A percentile compares a stretch with the other conserved stretches of the same genome.
Evolutionary conservation across 2,797 vertebrate genomes (phyloP).

Genomic region (Epinephelus awoara): DNA sequence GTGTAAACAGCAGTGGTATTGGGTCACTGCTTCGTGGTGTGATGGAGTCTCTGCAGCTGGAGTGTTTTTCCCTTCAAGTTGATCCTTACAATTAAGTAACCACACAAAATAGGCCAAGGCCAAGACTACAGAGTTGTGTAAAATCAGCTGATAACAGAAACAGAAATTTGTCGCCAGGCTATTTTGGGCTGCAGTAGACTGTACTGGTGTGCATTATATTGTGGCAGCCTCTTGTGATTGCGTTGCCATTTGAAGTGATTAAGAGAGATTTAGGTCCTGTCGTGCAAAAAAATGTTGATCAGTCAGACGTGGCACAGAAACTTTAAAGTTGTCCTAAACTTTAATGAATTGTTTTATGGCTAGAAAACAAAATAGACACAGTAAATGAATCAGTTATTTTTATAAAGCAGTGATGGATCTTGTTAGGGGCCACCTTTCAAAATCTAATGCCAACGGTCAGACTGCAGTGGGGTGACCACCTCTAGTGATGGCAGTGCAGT

Average conservation of each 20-base stretch:
- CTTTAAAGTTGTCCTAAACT: not conserved
- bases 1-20: conserved; percentile 41
- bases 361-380: not conserved
- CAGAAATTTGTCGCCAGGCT: not conserved
- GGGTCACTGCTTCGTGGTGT: conserved; percentile 41
- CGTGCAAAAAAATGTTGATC: conserved; percentile 1
- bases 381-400: too few species aligned
- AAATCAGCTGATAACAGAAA: conserved; percentile 1
- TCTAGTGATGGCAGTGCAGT: too few species aligned
- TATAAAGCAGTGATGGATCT: too few species aligned
- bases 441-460: too few species aligned
- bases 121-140: not conserved
- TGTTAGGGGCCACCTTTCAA: too few species aligned
- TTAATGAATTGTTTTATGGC: not conserved
- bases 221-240: not conserved
- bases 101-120: not conserved
- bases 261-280: conserved; percentile 1
- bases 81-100: not conserved
- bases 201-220: not conserved
- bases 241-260: conserved; percentile 29
- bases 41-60: not conserved
- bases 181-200: conserved; percentile 9
- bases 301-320: conserved; percentile 14
- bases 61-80: not conserved
- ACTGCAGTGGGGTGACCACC: too few species aligned